Base-by-base conservation (phyloP, 2,797 vertebrate genomes). In the Sebastes alutus region DNA sequence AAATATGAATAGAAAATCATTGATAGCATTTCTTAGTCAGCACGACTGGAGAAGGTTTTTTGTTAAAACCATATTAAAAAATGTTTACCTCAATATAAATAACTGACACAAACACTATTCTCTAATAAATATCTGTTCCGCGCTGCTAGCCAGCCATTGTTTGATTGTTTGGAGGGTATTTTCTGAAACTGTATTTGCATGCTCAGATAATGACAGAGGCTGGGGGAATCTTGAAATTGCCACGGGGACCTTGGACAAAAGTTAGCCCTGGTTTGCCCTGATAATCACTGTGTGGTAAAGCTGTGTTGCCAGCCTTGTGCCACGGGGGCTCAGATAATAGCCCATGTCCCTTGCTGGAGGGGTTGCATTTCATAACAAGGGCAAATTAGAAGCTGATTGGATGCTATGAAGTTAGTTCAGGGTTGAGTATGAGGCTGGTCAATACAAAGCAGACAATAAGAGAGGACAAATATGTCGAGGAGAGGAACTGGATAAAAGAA, bases 261-360 rank as follows among this genome's bases (percentile, higher is more conserved):
- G 78, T 66, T 49, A 42, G 33, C 27, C 59, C n/a, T 8, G 62
- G 54, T 30, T 59, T 46, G 66, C 38, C 35, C 82, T 59, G 56
- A 77, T 81, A 81, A 87, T 83, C 72, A 4, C 63, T 9, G 22
- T 4, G 71, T 71, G 58, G 72, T 71, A 11, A 29, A 54, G 25
- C 58, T 49, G 71, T 1, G 54, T 59, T 62, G 42, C 30, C 54
- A 62, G 56, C 30, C 25, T 38, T 32, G 5, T 33, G 33, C 77
- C 72, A 54, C 78, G 12, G 7, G 25, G 77, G 32, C 69, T 75
- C 20, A 25, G 69, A 80, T 74, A 75, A 85, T 42, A 70, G 23
- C 1, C n/a, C 7, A 0, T 16, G 61, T 75, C 70, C 61, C 65
- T 42, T 10, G 1, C 25, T 59, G 9, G 52, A 25, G 27, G 76